phyloP scores from a whole-genome alignment of 2,113 vertebrate species.

The Sylvia atricapilla region DNA sequence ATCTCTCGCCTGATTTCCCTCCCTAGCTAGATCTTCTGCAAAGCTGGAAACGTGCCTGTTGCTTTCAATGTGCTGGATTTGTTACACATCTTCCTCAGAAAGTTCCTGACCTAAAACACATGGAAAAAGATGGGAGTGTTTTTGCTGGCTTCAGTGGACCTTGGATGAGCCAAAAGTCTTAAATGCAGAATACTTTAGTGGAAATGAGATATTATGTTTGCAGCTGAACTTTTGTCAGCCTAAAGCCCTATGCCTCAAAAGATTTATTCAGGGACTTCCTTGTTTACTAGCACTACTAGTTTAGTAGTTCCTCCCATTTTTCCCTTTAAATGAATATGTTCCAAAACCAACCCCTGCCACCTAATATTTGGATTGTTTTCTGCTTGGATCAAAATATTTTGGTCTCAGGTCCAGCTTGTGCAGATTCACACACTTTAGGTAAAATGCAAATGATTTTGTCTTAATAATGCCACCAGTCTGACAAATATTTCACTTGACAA shows the following conservation, averaged over 20 bases:
- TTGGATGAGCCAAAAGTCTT: slow-evolving; percentile 36
- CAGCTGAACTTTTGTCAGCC: neutral
- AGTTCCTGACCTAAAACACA: slow-evolving; percentile 39
- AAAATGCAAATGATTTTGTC: neutral
- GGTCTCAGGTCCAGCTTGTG: neutral
- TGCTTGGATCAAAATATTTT: neutral
- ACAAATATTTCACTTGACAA: neutral
- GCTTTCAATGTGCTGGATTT: neutral
- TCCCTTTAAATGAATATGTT: neutral
- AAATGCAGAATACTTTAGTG: neutral
- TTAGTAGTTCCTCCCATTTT: neutral
- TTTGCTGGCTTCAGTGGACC: slow-evolving; percentile 40
- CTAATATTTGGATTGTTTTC: neutral
- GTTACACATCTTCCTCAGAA: slow-evolving; percentile 19
- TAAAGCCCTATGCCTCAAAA: neutral
- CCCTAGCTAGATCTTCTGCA: neutral
- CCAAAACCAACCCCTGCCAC: neutral
- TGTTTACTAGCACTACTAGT: neutral
- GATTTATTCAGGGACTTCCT: slow-evolving; percentile 54
- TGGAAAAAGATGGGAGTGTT: slow-evolving; percentile 47
- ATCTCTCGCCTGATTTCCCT: neutral
- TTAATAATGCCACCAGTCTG: neutral
- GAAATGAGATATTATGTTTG: slow-evolving; percentile 48
- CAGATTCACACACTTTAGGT: neutral
- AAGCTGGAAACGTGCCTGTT: neutral